A percentile compares a stretch with the other conserved stretches of the same genome.
Evolutionary conservation across 2,888 invertebrate species (phyloP).

Genomic region (Eupithecia centaureata): DNA sequence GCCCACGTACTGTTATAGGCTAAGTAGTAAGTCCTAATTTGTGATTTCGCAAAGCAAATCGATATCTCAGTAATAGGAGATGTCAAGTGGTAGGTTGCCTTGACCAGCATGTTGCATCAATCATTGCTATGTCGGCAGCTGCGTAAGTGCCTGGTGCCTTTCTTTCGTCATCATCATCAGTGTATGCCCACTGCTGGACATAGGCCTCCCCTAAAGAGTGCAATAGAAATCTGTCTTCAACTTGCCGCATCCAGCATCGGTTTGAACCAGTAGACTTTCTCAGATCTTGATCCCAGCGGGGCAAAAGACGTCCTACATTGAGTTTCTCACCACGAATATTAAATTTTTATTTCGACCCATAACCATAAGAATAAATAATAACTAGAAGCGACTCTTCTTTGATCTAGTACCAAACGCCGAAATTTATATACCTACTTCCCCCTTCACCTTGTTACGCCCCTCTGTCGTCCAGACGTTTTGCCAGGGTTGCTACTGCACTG

Average conservation of each 20-base stretch:
- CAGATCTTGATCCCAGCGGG: background rate
- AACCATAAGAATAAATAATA: too few relatives aligned
- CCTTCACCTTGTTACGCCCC: too few relatives aligned
- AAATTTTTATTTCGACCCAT: too few relatives aligned
- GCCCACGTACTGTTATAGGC: background rate
- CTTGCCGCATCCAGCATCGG: background rate
- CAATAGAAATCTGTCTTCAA: background rate
- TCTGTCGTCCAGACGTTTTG: too few relatives aligned
- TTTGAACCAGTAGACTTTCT: background rate
- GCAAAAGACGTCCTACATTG: background rate
- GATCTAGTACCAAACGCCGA: too few relatives aligned
- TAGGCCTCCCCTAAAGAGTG: background rate
- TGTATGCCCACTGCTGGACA: background rate
- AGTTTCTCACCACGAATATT: too few relatives aligned
- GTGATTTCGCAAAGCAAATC: conserved; percentile 35
- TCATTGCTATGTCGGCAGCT: conserved; percentile 21
- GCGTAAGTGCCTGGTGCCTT: conserved; percentile 25
- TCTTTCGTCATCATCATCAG: conserved; percentile 5
- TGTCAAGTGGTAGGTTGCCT: conserved; percentile 46
- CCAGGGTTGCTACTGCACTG: too few relatives aligned
- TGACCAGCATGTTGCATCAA: conserved; percentile 45
- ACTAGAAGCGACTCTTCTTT: too few relatives aligned
- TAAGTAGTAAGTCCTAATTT: conserved; percentile 1
- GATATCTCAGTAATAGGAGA: conserved; percentile 40
- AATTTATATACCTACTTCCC: too few relatives aligned